These are phyloP conservation scores for Lysandra coridon DNA, from an alignment of 2,888 invertebrate genomes.

Conservation along the genomic window DNA sequence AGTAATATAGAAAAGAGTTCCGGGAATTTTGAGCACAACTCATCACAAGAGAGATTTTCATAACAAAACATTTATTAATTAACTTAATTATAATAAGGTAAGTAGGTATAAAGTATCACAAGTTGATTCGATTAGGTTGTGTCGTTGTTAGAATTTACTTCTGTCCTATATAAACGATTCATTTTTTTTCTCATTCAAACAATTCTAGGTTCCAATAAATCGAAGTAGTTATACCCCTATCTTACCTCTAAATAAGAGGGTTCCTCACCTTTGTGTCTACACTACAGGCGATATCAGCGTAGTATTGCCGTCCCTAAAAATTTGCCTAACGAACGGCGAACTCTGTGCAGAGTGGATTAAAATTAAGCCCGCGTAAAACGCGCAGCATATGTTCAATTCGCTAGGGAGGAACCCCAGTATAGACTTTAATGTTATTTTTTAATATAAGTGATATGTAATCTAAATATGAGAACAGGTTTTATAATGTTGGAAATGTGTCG, in stretches of 20 bases:
- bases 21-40: no score
- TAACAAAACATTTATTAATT: no score
- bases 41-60: no score
- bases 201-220: background rate
- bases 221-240: background rate
- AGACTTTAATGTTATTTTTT: constrained; percentile 45
- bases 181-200: background rate
- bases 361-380: constrained; percentile 69
- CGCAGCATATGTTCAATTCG: constrained; percentile 61
- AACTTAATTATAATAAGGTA: no score
- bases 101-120: no score
- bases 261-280: constrained; percentile 12
- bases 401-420: constrained; percentile 49
- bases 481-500: background rate
- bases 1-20: no score
- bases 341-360: constrained; percentile 57
- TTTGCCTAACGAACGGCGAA: constrained; percentile 33
- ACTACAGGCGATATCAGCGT: constrained; percentile 3
- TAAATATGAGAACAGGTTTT: constrained; percentile 20
- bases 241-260: background rate
- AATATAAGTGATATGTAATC: constrained; percentile 25
- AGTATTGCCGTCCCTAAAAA: constrained; percentile 28
- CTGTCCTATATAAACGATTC: no score
- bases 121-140: no score
- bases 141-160: no score